Conservation (phyloP, 1,140 invertebrate genomes). For the Cyclargus thomasi region DNA sequence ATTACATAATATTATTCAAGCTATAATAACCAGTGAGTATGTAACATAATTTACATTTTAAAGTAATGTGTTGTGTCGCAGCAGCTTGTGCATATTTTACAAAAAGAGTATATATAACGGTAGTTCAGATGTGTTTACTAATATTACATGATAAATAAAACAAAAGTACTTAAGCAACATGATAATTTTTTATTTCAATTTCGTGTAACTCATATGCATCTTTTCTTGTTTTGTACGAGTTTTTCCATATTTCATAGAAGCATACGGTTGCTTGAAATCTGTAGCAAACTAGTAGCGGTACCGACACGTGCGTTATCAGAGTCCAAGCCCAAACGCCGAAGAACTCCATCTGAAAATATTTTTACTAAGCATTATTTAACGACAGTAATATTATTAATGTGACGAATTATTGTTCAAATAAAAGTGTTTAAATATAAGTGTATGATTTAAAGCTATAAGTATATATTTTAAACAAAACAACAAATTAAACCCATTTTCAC, state of each 20-base stretch:
- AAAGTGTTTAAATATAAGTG: too few relatives aligned
- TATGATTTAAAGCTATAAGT: too few relatives aligned
- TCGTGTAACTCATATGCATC: slow-evolving; percentile 41
- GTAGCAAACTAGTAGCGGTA: slow-evolving; percentile 84
- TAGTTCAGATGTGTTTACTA: neutral
- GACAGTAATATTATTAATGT: too few relatives aligned
- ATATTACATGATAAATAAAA: slow-evolving; percentile 23
- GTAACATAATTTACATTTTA: too few relatives aligned
- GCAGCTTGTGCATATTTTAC: too few relatives aligned
- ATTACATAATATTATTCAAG: too few relatives aligned
- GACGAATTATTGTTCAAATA: too few relatives aligned
- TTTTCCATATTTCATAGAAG: slow-evolving; percentile 88
- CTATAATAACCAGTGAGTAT: too few relatives aligned
- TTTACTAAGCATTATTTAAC: too few relatives aligned
- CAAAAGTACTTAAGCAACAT: slow-evolving; percentile 36
- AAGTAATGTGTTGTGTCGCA: too few relatives aligned
- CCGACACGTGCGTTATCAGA: slow-evolving; percentile 82
- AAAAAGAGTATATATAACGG: too few relatives aligned
- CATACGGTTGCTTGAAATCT: slow-evolving; percentile 88
- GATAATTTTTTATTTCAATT: slow-evolving; percentile 60
- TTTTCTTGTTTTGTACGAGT: slow-evolving; percentile 74
- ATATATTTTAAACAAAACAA: neutral
- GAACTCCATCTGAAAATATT: slow-evolving; percentile 76
- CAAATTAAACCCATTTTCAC: too few relatives aligned
- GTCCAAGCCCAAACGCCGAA: slow-evolving; percentile 84